Conservation (phyloP, 2,888 invertebrate species). For the Rhorus exstirpatorius region DNA sequence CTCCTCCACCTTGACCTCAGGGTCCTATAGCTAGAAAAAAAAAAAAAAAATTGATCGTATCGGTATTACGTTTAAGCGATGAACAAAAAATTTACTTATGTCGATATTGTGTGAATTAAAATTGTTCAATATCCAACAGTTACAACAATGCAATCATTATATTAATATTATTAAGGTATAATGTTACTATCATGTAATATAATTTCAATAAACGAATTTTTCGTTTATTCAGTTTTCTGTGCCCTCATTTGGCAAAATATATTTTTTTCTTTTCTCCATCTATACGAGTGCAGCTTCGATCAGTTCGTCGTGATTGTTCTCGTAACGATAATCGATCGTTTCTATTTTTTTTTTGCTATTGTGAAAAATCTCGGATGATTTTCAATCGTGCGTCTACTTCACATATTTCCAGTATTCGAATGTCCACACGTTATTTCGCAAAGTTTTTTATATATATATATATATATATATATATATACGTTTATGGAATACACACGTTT, state of each 20-base stretch:
- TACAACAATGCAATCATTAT: too few species aligned
- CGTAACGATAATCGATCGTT: background rate
- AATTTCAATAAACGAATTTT: too few species aligned
- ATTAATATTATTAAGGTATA: too few species aligned
- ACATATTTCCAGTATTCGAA: background rate
- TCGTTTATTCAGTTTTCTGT: background rate
- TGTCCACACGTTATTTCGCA: background rate
- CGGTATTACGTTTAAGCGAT: background rate
- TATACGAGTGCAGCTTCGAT: background rate
- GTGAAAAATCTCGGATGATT: background rate
- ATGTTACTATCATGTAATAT: too few species aligned
- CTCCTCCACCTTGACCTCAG: constrained; percentile 63
- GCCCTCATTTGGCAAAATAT: background rate
- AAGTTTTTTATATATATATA: constrained; percentile 6
- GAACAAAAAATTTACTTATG: background rate
- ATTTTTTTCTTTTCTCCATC: background rate
- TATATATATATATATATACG: too few species aligned
- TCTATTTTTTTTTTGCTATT: constrained; percentile 1
- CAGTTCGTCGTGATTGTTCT: background rate
- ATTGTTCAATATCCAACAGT: too few species aligned
- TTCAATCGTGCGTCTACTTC: background rate
- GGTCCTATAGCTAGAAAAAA: constrained; percentile 57
- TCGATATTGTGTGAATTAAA: background rate
- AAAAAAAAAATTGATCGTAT: background rate
- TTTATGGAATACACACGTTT: constrained; percentile 21